phyloP scores from a whole-genome alignment of 2,113 vertebrate genomes.

The Tetraodon nigroviridis region DNA sequence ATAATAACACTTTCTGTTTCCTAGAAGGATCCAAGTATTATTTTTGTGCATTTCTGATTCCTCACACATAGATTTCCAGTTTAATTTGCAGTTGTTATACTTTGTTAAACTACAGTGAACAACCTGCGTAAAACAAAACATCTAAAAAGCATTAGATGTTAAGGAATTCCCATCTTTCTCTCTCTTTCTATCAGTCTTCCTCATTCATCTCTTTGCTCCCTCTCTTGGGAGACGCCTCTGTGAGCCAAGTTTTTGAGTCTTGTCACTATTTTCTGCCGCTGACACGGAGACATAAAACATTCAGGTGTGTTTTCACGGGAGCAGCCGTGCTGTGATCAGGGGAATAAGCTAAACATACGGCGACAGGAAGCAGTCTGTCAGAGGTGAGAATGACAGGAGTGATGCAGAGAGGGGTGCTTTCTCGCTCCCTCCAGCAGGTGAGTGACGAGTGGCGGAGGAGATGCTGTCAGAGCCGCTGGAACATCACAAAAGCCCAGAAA shows the following conservation, averaged over 20 bases:
- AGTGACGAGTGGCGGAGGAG: slow-evolving; percentile 51
- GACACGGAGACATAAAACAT: slow-evolving; percentile 44
- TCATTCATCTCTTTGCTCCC: slow-evolving; percentile 49
- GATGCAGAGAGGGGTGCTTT: slow-evolving; percentile 27
- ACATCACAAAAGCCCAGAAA: slow-evolving; percentile 17
- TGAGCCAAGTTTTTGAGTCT: slow-evolving; percentile 45
- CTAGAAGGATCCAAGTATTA: too few relatives aligned
- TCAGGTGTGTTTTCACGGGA: slow-evolving; percentile 41
- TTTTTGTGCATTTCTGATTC: too few relatives aligned
- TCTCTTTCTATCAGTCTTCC: slow-evolving; percentile 25
- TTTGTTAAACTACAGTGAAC: background rate
- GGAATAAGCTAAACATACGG: slow-evolving; percentile 50
- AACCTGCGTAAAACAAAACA: background rate
- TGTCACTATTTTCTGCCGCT: slow-evolving; percentile 43
- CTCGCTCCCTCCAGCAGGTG: slow-evolving; percentile 48
- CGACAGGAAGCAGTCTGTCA: slow-evolving; percentile 51
- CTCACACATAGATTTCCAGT: too few relatives aligned
- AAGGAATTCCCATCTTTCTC: slow-evolving; percentile 22
- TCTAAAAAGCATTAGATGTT: slow-evolving; percentile 8
- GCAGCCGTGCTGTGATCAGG: slow-evolving; percentile 41
- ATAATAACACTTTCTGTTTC: too few relatives aligned
- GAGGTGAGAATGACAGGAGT: slow-evolving; percentile 40
- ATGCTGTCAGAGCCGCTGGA: slow-evolving; percentile 28
- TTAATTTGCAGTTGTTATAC: background rate
- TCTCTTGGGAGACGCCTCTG: slow-evolving; percentile 36